Conservation (phyloP, 2,888 invertebrate species). For the Drosophila engyochracea region DNA sequence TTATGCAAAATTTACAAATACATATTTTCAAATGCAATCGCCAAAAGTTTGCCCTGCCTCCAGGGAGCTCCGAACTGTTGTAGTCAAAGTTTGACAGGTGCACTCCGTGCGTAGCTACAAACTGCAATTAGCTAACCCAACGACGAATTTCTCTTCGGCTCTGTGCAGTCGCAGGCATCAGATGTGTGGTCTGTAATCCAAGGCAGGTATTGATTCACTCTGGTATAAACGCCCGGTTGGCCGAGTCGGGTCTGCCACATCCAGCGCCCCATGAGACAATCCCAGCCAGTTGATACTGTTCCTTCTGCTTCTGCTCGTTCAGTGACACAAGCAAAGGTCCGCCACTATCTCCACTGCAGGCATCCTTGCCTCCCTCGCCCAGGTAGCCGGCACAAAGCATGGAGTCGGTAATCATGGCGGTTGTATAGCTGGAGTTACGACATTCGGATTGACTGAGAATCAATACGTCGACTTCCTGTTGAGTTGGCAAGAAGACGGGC, state of each 20-base stretch:
- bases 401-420: conserved; percentile 71
- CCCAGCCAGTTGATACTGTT: conserved; percentile 66
- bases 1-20: conserved; percentile 64
- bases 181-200: conserved; percentile 56
- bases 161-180: conserved; percentile 53
- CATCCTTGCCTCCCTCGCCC: conserved; percentile 44
- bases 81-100: conserved; percentile 58
- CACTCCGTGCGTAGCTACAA: conserved; percentile 10
- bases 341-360: conserved; percentile 66
- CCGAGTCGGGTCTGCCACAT: conserved; percentile 60
- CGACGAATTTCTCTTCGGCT: conserved; percentile 36
- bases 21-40: conserved; percentile 39
- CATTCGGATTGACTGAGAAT: conserved; percentile 59
- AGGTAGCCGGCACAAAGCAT: conserved; percentile 78
- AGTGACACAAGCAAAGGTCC: conserved; percentile 55
- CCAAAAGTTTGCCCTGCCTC: conserved; percentile 52
- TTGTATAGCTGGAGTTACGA: conserved; percentile 51
- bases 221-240: conserved; percentile 69
- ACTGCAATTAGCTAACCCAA: conserved; percentile 29
- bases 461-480: conserved; percentile 80
- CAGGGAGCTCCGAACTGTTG: conserved; percentile 21
- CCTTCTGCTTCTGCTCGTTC: conserved; percentile 38
- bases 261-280: conserved; percentile 73
- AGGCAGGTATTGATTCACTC: conserved; percentile 59
- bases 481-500: neutral